Conservation (phyloP, 2,113 vertebrate genomes). For the Pungitius pungitius region DNA sequence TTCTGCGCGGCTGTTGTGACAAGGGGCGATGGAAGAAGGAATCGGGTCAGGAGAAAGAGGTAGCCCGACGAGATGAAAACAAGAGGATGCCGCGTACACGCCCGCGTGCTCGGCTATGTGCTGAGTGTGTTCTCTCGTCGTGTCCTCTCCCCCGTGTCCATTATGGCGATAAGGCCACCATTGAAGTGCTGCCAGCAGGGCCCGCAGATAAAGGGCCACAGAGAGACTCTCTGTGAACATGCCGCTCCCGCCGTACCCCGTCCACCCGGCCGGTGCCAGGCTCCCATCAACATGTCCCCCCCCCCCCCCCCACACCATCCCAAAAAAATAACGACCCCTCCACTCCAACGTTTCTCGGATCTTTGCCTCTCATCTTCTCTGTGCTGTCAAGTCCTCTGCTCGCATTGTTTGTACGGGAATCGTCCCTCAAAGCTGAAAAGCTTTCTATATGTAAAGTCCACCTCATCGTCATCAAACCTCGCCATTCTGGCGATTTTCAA, state of each 20-base stretch:
- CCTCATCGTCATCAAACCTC: too few species aligned
- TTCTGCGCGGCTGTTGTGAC: not conserved
- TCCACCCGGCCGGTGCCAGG: constrained; percentile 55
- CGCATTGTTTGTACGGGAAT: too few species aligned
- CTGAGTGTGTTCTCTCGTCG: constrained; percentile 60
- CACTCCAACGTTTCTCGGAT: constrained; percentile 16
- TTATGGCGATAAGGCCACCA: constrained; percentile 79
- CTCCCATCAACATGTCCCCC: constrained; percentile 56
- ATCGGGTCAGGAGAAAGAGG: constrained; percentile 13
- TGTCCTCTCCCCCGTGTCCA: constrained; percentile 69
- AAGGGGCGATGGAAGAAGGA: constrained; percentile 11
- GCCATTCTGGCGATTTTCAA: not conserved
- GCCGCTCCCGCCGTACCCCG: constrained; percentile 65
- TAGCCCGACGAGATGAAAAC: constrained; percentile 16
- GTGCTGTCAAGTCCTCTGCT: constrained; percentile 2
- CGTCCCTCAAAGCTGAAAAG: not conserved
- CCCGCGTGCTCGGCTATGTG: constrained; percentile 38
- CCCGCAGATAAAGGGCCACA: constrained; percentile 79
- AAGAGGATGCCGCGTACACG: not conserved
- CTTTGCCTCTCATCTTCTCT: not conserved
- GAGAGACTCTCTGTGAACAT: constrained; percentile 78
- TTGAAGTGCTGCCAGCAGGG: constrained; percentile 80
- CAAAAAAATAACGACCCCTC: not conserved
- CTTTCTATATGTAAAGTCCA: not conserved
- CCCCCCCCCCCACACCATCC: not conserved